Conservation (phyloP, 2,113 vertebrate genomes). For the Callorhinus ursinus region DNA sequence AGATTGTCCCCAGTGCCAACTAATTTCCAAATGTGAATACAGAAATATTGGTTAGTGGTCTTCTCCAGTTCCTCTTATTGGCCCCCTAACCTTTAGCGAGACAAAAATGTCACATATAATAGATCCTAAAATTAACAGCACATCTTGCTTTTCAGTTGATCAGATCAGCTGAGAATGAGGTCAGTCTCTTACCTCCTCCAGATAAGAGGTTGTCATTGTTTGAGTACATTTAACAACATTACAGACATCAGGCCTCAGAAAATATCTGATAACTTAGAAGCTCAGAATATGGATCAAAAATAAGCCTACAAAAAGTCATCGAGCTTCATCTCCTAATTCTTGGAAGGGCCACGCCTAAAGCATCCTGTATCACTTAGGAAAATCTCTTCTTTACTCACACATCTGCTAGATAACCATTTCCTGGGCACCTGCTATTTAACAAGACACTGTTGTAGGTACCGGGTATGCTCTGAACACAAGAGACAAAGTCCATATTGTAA, state of each 20-base stretch:
- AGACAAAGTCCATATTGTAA: not conserved
- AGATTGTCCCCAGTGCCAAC: not conserved
- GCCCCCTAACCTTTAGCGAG: slow-evolving; percentile 61
- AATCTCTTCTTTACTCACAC: not conserved
- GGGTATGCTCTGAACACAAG: not conserved
- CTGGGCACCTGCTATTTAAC: not conserved
- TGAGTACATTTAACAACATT: not conserved
- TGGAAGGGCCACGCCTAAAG: not conserved
- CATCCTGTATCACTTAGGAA: not conserved
- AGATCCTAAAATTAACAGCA: slow-evolving; percentile 72
- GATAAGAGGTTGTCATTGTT: slow-evolving; percentile 59
- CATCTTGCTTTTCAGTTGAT: slow-evolving; percentile 69
- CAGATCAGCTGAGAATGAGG: slow-evolving; percentile 63
- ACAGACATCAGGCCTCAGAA: slow-evolving; percentile 19
- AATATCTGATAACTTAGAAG: slow-evolving; percentile 27
- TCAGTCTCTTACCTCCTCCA: slow-evolving; percentile 36
- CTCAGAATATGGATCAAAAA: slow-evolving; percentile 2
- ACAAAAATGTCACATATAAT: slow-evolving; percentile 67
- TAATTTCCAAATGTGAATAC: slow-evolving; percentile 64
- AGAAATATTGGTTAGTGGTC: slow-evolving; percentile 39
- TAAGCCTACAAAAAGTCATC: not conserved
- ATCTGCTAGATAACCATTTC: not conserved
- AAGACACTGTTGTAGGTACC: not conserved
- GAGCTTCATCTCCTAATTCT: not conserved
- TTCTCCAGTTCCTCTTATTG: slow-evolving; percentile 25